Evolutionary conservation across 2,113 vertebrate species (phyloP), one percentile per base, ranked within the genome.

Genomic region (Epinephelus moara): DNA sequence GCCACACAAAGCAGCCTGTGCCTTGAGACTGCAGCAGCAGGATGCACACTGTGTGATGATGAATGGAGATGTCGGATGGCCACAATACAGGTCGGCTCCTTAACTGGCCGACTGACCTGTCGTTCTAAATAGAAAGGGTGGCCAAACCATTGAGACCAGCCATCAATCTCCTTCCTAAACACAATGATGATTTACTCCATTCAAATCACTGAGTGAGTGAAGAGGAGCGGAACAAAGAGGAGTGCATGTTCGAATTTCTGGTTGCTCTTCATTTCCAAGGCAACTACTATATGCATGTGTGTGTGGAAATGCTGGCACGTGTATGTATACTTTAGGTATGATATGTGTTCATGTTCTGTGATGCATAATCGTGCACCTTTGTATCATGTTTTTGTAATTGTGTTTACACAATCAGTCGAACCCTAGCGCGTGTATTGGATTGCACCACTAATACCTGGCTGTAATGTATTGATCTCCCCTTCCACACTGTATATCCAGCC

Each of bases 11-110:
- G 63, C 73, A 60, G 61, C 47, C n/a, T 47, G 64, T 45, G 71
- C 78, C 75, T 59, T 11, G 74, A 86, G 75, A 71, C 52, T 33
- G 59, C 74, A 81, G 70, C 69, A 79, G 83, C 57, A 74, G 82
- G 86, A 87, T 70, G 60, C 75, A 88, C 83, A 30, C 70, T 52
- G 89, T 45, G 62, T 67, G 70, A 85, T 89, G 91, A 92, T 93
- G 84, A 94, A 93, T 90, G 80, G 89, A 86, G 85, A 91, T 76
- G 91, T 91, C 91, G 90, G 52, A 68, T 30, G 74, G 81, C 66
- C 88, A 92, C 89, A 94, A 89, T 80, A 79, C 69, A 91, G 87
- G 83, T 81, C 37, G 80, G 61, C 81, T 81, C 80, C 76, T 87
- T 81, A 89, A 91, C 90, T 87, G 89, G 85, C 77, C 33, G 56